phyloP scores from a whole-genome alignment of 2,888 invertebrate species.

The Colostygia pectinataria region DNA sequence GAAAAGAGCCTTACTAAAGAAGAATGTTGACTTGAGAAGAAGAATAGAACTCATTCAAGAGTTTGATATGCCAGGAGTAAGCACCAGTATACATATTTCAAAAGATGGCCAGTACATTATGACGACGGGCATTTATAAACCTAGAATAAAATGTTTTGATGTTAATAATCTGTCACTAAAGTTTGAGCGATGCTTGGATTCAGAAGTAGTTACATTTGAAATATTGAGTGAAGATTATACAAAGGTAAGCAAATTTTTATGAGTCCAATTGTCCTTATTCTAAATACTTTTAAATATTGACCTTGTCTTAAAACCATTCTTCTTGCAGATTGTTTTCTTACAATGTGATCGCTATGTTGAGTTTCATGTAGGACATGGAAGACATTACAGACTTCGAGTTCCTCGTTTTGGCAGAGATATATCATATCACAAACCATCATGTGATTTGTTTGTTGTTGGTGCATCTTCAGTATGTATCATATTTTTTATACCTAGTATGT shows the following conservation, averaged over 20 bases:
- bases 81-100: slow-evolving; percentile 91
- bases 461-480: slow-evolving; percentile 86
- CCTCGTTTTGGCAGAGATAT: slow-evolving; percentile 98
- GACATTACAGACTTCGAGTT: slow-evolving; percentile 94
- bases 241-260: slow-evolving; percentile 84
- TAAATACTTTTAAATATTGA: no score
- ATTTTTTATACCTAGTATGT: no score
- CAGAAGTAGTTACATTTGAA: slow-evolving; percentile 97
- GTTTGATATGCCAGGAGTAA: slow-evolving; percentile 99
- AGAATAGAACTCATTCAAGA: slow-evolving; percentile 99
- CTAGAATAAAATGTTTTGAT: slow-evolving; percentile 97
- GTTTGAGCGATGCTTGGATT: slow-evolving; percentile 98
- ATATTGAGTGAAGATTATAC: slow-evolving; percentile 97
- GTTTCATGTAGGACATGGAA: slow-evolving; percentile 96
- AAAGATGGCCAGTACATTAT: slow-evolving; percentile 96
- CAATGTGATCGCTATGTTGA: slow-evolving; percentile 94
- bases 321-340: slow-evolving; percentile 91
- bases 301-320: neutral
- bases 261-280: no score
- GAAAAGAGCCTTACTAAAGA: slow-evolving; percentile 90
- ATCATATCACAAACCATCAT: slow-evolving; percentile 93
- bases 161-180: slow-evolving; percentile 97
- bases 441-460: slow-evolving; percentile 96
- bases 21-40: slow-evolving; percentile 94
- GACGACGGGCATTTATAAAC: slow-evolving; percentile 97